Evolutionary conservation across 2,113 vertebrate species (phyloP).

Genomic region (Strix aluco): DNA sequence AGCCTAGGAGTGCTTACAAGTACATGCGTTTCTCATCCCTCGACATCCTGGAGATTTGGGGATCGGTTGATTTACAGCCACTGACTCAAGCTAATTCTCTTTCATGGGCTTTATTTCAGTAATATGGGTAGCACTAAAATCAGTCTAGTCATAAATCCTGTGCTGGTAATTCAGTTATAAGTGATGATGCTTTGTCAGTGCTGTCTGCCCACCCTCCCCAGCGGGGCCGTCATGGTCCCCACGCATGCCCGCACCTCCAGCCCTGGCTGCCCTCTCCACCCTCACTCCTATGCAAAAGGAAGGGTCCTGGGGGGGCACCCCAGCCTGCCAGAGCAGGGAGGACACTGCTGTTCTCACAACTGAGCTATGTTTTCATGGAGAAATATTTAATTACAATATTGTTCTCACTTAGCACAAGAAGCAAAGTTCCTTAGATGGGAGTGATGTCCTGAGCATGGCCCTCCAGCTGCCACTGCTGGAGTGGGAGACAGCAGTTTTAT

Average conservation of each 20-base stretch:
- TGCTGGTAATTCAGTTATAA: not conserved
- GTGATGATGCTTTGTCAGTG: not conserved
- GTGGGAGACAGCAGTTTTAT: not conserved
- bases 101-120: slow-evolving; percentile 15
- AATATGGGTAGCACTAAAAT: not conserved
- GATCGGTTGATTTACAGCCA: not conserved
- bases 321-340: accelerated
- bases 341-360: not conserved
- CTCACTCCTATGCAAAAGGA: accelerated
- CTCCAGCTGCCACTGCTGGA: not conserved
- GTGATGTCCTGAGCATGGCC: accelerated
- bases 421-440: not conserved
- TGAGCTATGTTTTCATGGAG: not conserved
- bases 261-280: not conserved
- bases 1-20: not conserved
- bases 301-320: not conserved
- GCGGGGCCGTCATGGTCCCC: not conserved
- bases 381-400: not conserved
- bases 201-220: not conserved
- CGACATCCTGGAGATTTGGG: not conserved
- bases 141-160: not conserved
- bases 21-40: not conserved
- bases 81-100: slow-evolving; percentile 8
- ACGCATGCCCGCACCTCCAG: not conserved
- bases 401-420: not conserved